These are phyloP conservation scores for Aporrectodea caliginosa DNA, from an alignment of 1,140 invertebrate species.

Conservation along the genomic window DNA sequence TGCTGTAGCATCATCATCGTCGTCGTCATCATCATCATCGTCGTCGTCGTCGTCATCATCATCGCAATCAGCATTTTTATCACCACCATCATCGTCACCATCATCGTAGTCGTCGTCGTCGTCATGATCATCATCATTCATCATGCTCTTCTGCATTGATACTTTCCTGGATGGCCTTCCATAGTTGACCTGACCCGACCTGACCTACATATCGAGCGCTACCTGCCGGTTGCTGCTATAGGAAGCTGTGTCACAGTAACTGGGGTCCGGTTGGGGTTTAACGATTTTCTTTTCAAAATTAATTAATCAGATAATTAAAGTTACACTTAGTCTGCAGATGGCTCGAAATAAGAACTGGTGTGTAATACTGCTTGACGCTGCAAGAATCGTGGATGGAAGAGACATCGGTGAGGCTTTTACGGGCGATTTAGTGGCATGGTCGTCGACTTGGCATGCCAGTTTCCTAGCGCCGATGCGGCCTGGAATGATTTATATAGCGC, in stretches of 20 bases:
- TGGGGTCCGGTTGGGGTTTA: no score
- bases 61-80: not conserved
- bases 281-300: no score
- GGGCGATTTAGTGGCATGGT: no score
- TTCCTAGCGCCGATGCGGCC: no score
- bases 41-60: not conserved
- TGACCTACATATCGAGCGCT: not conserved
- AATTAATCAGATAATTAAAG: no score
- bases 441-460: no score
- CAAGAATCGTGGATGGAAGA: not conserved
- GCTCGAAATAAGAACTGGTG: not conserved
- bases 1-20: no score
- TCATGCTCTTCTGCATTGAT: not conserved
- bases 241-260: no score
- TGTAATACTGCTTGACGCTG: not conserved
- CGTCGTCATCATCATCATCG: not conserved
- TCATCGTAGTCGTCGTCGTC: not conserved
- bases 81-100: not conserved
- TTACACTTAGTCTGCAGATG: no score
- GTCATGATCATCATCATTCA: not conserved
- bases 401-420: not conserved
- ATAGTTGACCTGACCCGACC: not conserved
- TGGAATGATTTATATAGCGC: no score
- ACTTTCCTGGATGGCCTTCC: not conserved
- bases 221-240: not conserved